Evolutionary conservation across 2,888 invertebrate genomes (phyloP), one percentile per base, ranked within the genome.

Genomic region (Caenorhabditis virilis): DNA sequence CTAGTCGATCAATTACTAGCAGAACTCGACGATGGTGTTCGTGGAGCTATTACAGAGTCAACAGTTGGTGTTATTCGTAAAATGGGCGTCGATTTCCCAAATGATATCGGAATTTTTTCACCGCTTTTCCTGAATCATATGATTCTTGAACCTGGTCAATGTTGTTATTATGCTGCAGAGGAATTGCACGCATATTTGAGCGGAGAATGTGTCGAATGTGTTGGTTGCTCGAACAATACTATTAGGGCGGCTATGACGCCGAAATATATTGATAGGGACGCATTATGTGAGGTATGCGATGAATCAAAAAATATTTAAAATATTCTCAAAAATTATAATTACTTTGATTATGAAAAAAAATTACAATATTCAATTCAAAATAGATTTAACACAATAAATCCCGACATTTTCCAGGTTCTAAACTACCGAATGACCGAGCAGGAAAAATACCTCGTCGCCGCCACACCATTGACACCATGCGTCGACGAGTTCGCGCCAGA

Each of bases 161-260:
- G 95, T 1, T 89, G 98, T 70, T 99, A 90, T 85, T 87, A 99
- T 26, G 91, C 89, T 46, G 90, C 95, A 1, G 93, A 94, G 84
- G 89, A 92, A 82, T 93, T 94, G 5, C 98, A 99, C 85, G 95
- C 97, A 6, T 99, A 98, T 86, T 86, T 99, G 18, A 89, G 88
- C 78, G 98, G 98, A 85, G 97, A 98, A 86, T 95, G 95, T 83
- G 87, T 99, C 46, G 98, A 98, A 86, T 95, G 94, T 84, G 98
- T 98, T 94, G 94, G 97, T 0, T 92, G 93, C 83, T 97, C 97
- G 0, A 97, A 98, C 86, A 98, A 98, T 86, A 95, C 95, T 4
- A 91, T 98, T 0, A 88, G 98, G 64, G 97, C 95, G 0, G 98
- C 97, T 0, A 87, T 98, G 3, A 98, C 98, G 0, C 91, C 93